Evolutionary conservation across 2,888 invertebrate species (phyloP).

Genomic region (Deroplatys truncata): DNA sequence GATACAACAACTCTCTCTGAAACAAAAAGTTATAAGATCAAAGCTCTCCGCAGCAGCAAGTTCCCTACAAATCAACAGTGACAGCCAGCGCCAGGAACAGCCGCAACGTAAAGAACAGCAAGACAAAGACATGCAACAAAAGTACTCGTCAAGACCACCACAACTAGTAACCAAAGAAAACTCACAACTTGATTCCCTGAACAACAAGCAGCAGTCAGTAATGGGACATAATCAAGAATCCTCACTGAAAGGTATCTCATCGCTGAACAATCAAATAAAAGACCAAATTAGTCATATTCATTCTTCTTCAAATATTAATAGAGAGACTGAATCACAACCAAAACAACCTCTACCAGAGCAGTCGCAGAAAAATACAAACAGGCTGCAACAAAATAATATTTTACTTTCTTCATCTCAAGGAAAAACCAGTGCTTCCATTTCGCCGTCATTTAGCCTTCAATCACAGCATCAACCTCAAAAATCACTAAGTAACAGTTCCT

Average conservation of each 20-base stretch:
- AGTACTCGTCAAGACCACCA: slow-evolving; percentile 37
- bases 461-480: background rate
- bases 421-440: background rate
- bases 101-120: slow-evolving; percentile 40
- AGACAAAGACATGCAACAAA: slow-evolving; percentile 31
- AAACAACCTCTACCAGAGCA: background rate
- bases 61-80: background rate
- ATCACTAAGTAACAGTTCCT: background rate
- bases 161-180: slow-evolving; percentile 45
- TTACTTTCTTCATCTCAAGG: background rate
- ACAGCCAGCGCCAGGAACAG: slow-evolving; percentile 38
- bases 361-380: background rate
- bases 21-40: background rate
- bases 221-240: background rate
- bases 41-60: background rate
- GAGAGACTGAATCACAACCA: background rate
- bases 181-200: slow-evolving; percentile 51
- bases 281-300: background rate
- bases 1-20: background rate
- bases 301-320: background rate
- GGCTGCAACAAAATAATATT: background rate
- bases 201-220: slow-evolving; percentile 44
- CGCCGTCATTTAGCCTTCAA: background rate
- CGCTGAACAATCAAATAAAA: background rate
- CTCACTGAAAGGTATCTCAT: background rate